Conservation (phyloP, 2,113 vertebrate species). For the Zosterops pallidus region DNA sequence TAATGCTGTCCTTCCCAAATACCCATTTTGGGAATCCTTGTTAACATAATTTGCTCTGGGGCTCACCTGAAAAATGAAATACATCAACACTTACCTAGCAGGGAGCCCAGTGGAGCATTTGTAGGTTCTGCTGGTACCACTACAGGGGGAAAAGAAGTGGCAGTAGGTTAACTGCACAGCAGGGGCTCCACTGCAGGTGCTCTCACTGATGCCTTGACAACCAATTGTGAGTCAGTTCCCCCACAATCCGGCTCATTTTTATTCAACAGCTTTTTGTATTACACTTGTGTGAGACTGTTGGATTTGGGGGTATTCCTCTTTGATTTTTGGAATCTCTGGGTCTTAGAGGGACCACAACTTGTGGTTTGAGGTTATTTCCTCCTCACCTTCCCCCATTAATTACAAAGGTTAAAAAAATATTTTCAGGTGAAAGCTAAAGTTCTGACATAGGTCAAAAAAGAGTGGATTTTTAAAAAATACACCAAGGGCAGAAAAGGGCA, state of each 20-base stretch:
- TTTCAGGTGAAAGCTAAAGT: neutral
- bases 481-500: neutral
- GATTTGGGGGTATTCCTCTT: neutral
- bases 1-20: constrained; percentile 20
- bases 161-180: neutral
- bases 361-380: neutral
- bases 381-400: neutral
- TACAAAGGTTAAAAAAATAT: neutral
- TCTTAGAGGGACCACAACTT: neutral
- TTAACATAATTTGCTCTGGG: constrained; percentile 11
- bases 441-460: neutral
- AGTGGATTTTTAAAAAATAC: neutral
- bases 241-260: neutral
- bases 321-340: neutral
- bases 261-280: neutral
- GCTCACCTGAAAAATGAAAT: constrained; percentile 11
- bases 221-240: neutral
- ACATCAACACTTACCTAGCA: neutral
- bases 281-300: neutral
- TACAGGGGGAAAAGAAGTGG: neutral
- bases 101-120: neutral
- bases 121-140: neutral
- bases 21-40: constrained; percentile 16
- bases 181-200: neutral
- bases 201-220: neutral